Percentiles rank a stretch among this genome's conserved stretches.
phyloP scores from a whole-genome alignment of 2,113 vertebrate species.

The Megalops atlanticus region DNA sequence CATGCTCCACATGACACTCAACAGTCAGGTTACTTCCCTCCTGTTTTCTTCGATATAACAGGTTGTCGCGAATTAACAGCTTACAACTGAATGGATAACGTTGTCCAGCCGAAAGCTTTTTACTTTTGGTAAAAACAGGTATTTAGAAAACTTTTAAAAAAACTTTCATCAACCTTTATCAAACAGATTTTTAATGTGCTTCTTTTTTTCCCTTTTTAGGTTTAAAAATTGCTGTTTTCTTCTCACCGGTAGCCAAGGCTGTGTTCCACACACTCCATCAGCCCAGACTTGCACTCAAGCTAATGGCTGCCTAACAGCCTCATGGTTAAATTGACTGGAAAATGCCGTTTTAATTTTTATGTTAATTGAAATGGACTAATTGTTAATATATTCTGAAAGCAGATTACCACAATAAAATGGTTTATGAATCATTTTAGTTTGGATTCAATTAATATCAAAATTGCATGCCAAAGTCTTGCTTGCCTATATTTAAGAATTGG shows the following conservation, averaged over 20 bases:
- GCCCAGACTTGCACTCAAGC: constrained; percentile 76
- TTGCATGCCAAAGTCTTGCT: constrained; percentile 40
- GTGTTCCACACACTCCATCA: constrained; percentile 82
- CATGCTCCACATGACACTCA: background rate
- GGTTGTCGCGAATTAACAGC: background rate
- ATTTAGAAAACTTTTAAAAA: background rate
- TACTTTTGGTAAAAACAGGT: background rate
- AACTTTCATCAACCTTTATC: background rate
- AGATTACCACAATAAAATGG: constrained; percentile 65
- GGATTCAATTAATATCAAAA: constrained; percentile 64
- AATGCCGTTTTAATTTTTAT: constrained; percentile 97
- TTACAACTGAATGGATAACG: background rate
- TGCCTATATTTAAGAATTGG: background rate
- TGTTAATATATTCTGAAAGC: constrained; percentile 81
- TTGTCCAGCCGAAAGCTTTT: background rate
- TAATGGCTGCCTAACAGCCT: constrained; percentile 84
- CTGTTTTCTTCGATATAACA: background rate
- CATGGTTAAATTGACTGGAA: constrained; percentile 97
- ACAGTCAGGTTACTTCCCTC: too few species aligned
- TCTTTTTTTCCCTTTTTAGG: background rate
- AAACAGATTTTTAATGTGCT: background rate
- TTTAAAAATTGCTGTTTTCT: constrained; percentile 42
- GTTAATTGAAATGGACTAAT: constrained; percentile 96
- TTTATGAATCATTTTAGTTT: constrained; percentile 51
- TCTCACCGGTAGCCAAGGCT: constrained; percentile 52